Base-by-base conservation (phyloP, 2,888 invertebrate species). In the Athalia circularis region DNA sequence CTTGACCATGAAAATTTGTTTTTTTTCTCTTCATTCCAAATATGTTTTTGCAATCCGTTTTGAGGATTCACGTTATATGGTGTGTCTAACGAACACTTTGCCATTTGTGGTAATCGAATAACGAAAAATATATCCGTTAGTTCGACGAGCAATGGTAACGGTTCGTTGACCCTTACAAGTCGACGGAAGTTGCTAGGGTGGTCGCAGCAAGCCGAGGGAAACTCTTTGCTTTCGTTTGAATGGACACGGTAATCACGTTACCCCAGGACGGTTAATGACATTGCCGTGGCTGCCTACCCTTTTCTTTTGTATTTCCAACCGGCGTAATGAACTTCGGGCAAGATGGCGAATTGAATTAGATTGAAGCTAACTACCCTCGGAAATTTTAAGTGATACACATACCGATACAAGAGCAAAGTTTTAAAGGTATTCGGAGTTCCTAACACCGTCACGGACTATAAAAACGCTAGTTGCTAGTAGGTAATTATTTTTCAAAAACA, bases 181-280 rank as follows among this genome's bases (percentile, higher is more conserved):
- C 29, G n/a, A 47, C 48, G 11, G 45, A 75, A 50, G 50, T 64
- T 62, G 3, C 52, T n/a, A 29, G n/a, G 62, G 50, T 62, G 6
- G n/a, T 29, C 29, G 29, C 29, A 29, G 29, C 29, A 29, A n/a
- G 29, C 29, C 29, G 29, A 29, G 62, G n/a, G 62, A 50, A 64
- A 52, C 75, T 75, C 75, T 64, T 81, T 81, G 81, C 81, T 82
- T 81, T 81, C 81, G 80, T 81, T 81, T 79, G 79, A 79, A 77
- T 79, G 80, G 81, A 81, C 77, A 80, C 80, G 80, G 78, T 81
- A 82, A 82, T 82, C 79, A 75, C 72, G 81, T 82, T 82, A 81
- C 78, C 67, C 80, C 9, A 62, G 80, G 79, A 80, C 79, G 65
- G 65, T 79, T 81, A 82, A 82, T 79, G 70, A 80, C 74, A 78